Base-by-base conservation (phyloP, 2,888 invertebrate genomes). In the Shargacucullia verbasci region DNA sequence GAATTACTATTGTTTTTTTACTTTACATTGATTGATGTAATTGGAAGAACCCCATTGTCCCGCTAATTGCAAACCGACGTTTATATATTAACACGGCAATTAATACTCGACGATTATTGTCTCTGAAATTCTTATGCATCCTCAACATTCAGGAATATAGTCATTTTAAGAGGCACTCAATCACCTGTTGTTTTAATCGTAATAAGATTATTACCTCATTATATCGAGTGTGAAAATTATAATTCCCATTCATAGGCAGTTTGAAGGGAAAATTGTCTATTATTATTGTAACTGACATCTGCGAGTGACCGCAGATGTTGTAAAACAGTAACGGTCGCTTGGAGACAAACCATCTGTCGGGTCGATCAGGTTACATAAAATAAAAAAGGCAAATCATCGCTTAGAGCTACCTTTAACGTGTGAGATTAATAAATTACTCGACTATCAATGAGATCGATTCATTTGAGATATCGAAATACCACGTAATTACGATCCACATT, bases 291-390 rank as follows among this genome's bases (percentile, higher is more conserved):
- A 12, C 29, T 45, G 40, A 58, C 73, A 72, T 72, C 47, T 72
- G 71, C 56, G n/a, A 39, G n/a, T 11, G 2, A 14, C 39, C 39
- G 68, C 70, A 68, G 60, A 71, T 71, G 73, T 64, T 50, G 14
- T 10, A 11, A 14, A 11, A 39, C 3, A 6, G 27, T 57, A 48
- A 50, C 47, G 38, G 47, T 40, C 44, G 43, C 34, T 31, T 53
- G 14, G 12, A 47, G 39, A 12, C 54, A 0, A 13, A 13, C 55
- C 67, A 66, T 54, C 67, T 71, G 72, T 71, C 67, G 49, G 25
- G 31, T 39, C 34, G 27, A 20, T 40, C 10, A 52, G 27, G 47
- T 53, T 53, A 14, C 41, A 62, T 59, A 50, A 38, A 56, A 47
- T 14, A 14, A 62, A 35, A 59, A 53, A 15, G 0, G 9, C 9